Percentiles rank a stretch among this genome's conserved stretches.
These are phyloP conservation scores for Hapalemur alaotrensis DNA, from an alignment of 2,797 vertebrate species.

Conservation along the genomic window DNA sequence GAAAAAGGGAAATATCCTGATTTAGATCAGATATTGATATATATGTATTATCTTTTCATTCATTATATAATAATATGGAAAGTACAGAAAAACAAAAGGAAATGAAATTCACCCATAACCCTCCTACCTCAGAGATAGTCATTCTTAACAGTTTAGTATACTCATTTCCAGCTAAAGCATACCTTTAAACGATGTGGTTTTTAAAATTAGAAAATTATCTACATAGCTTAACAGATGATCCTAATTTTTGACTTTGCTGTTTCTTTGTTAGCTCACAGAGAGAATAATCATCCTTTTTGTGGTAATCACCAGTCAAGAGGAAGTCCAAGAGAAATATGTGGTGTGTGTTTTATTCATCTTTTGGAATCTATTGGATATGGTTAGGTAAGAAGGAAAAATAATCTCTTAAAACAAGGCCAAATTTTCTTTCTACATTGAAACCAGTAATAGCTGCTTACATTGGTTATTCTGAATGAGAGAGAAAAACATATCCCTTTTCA, in stretches of 20 bases:
- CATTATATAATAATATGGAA: slow-evolving; percentile 22
- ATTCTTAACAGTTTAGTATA: neutral
- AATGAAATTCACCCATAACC: slow-evolving; percentile 26
- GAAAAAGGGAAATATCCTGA: slow-evolving; percentile 9
- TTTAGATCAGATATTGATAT: neutral
- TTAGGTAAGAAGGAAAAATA: slow-evolving; percentile 86
- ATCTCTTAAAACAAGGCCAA: neutral
- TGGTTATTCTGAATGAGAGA: slow-evolving; percentile 38
- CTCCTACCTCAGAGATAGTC: neutral
- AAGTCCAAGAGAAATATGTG: slow-evolving; percentile 92
- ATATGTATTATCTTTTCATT: slow-evolving; percentile 11
- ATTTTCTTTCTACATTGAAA: slow-evolving; percentile 24
- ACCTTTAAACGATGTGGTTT: slow-evolving; percentile 39
- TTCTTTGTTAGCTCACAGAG: slow-evolving; percentile 89
- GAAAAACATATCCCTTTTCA: slow-evolving; percentile 49
- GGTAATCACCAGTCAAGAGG: slow-evolving; percentile 92
- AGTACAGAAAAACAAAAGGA: slow-evolving; percentile 27
- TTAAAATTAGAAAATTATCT: slow-evolving; percentile 41
- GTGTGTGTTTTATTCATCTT: slow-evolving; percentile 93
- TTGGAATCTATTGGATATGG: slow-evolving; percentile 92
- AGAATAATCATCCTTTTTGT: slow-evolving; percentile 92
- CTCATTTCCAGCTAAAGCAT: slow-evolving; percentile 22
- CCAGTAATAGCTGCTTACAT: slow-evolving; percentile 2
- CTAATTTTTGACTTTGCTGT: slow-evolving; percentile 57
- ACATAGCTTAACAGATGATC: slow-evolving; percentile 15